These are phyloP conservation scores for Timema cristinae DNA, from an alignment of 2,888 invertebrate genomes.

Conservation along the genomic window DNA sequence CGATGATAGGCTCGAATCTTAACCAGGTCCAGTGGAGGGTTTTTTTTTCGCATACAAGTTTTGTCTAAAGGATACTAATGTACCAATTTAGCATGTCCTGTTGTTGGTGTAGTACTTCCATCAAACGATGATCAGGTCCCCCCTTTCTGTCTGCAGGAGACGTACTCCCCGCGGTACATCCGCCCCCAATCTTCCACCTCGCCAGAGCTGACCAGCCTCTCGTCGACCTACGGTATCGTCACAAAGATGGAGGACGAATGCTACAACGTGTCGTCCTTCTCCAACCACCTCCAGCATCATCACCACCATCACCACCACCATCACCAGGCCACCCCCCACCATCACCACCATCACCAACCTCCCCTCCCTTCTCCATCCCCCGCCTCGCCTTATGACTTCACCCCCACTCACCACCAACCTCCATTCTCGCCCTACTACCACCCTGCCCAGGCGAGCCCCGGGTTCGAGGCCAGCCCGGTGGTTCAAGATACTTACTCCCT, in stretches of 20 bases:
- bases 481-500: constrained; percentile 65
- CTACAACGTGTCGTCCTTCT: constrained; percentile 53
- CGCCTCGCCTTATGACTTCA: constrained; percentile 45
- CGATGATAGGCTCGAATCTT: too few relatives aligned
- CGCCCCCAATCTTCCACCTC: constrained; percentile 21
- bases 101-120: too few relatives aligned
- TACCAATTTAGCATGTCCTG: too few relatives aligned
- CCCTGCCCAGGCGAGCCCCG: constrained; percentile 49
- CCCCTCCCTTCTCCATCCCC: constrained; percentile 46
- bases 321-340: constrained; percentile 47
- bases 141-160: constrained; percentile 51
- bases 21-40: too few relatives aligned
- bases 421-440: constrained; percentile 35
- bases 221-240: constrained; percentile 55
- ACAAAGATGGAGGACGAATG: constrained; percentile 82
- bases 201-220: constrained; percentile 18
- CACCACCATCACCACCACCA: constrained; percentile 31
- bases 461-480: constrained; percentile 46
- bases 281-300: constrained; percentile 33
- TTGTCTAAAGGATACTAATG: too few relatives aligned
- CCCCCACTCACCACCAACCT: constrained; percentile 46
- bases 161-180: constrained; percentile 64
- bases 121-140: too few relatives aligned
- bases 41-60: too few relatives aligned
- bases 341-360: constrained; percentile 38